Base-by-base conservation (phyloP, 2,113 vertebrate species). In the Scortum barcoo region DNA sequence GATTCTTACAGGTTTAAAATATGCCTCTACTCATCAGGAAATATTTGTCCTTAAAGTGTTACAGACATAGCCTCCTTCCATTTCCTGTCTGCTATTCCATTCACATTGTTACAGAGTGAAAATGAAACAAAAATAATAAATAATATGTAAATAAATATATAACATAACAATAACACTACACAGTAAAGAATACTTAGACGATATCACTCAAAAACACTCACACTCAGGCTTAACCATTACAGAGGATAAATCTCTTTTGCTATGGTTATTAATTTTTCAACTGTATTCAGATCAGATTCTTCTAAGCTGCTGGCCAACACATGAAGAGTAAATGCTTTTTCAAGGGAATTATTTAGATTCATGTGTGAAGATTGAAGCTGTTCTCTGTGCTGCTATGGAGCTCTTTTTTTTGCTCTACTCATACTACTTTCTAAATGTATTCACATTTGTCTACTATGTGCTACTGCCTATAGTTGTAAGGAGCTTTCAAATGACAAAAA, bases 161-260 rank as follows among this genome's bases (percentile, higher is more conserved):
- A 40, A 40, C 38, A n/a, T 2, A 11, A 33, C 9, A 62, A 28
- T 26, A 0, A 28, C 30, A 9, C 51, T 20, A 10, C 10, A 54
- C 12, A 56, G 12, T 62, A 11, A 20, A 73, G n/a, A 17, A 66
- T 9, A 16, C 38, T 38, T 42, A 7, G 22, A 14, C 16, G 8
- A 67, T 66, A 69, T 74, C 46, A 62, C 57, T 53, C 33, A 61
- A 46, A 71, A 56, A 66, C 67, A 84, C 81, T 78, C 70, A 74
- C 17, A 38, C 46, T 26, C 53, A 38, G 70, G 71, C 76, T 80
- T 58, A 65, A 26, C 30, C 22, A 53, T 10, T 17, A 42, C 51
- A 17, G 4, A 26, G 57, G 36, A 51, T 51, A 51, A 53, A 76
- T 71, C 78, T 48, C 14, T 58, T 70, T 75, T 38, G 30, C 22